A percentile compares a stretch with the other conserved stretches of the same genome.
Conservation (phyloP, 2,797 vertebrate species). For the Cetoscarus ocellatus region DNA sequence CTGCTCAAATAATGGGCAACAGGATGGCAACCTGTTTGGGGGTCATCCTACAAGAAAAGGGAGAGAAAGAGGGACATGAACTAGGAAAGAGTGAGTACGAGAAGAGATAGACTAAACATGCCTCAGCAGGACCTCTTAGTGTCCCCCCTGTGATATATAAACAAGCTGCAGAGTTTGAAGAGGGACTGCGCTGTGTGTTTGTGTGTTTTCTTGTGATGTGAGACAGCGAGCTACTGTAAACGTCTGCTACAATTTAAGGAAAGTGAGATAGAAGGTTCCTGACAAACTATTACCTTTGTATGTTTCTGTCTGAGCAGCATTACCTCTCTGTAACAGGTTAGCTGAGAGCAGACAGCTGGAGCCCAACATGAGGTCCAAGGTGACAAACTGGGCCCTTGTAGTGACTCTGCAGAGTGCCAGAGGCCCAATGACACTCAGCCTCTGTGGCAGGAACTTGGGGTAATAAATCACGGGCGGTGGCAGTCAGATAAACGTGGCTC, state of each 20-base stretch:
- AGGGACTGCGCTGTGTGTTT: slow-evolving; percentile 6
- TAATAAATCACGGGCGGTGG: slow-evolving; percentile 81
- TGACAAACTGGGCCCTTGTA: slow-evolving; percentile 73
- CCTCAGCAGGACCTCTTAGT: slow-evolving; percentile 26
- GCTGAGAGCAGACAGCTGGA: slow-evolving; percentile 46
- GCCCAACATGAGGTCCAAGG: slow-evolving; percentile 74
- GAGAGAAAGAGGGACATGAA: not conserved
- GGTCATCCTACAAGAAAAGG: slow-evolving; percentile 8
- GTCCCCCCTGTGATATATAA: slow-evolving; percentile 20
- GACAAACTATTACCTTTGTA: slow-evolving; percentile 59
- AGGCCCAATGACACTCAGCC: slow-evolving; percentile 86
- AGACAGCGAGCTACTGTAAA: slow-evolving; percentile 35
- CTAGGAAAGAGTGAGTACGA: slow-evolving; percentile 67
- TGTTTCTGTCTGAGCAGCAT: slow-evolving; percentile 41
- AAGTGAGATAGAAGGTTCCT: slow-evolving; percentile 49
- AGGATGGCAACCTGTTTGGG: slow-evolving; percentile 11
- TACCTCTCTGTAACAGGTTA: slow-evolving; percentile 40
- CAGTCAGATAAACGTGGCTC: slow-evolving; percentile 78
- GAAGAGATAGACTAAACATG: slow-evolving; percentile 89
- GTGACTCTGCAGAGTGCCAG: slow-evolving; percentile 80
- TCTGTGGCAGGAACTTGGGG: slow-evolving; percentile 64
- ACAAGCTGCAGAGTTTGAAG: slow-evolving; percentile 35
- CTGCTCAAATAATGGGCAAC: slow-evolving; percentile 17
- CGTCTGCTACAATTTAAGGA: slow-evolving; percentile 46
- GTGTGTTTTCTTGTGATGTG: slow-evolving; percentile 9